phyloP scores from a whole-genome alignment of 2,888 invertebrate genomes.

The Sipunculus nudus region DNA sequence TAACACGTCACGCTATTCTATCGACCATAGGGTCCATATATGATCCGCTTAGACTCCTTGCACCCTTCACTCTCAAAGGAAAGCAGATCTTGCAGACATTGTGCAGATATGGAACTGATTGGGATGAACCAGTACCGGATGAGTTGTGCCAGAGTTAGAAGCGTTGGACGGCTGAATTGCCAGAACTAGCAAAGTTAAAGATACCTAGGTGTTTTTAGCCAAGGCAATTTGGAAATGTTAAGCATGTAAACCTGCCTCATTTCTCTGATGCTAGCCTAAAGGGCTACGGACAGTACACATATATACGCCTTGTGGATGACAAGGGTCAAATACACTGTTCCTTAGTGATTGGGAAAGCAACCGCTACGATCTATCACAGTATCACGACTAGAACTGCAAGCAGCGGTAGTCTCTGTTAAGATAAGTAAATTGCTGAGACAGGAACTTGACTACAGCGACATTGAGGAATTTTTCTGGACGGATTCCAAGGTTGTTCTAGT shows the following conservation, averaged over 20 bases:
- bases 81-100: constrained; percentile 37
- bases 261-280: constrained; percentile 38
- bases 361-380: too few species aligned
- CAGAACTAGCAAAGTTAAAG: neutral
- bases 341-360: constrained; percentile 37
- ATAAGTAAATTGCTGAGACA: neutral
- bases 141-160: neutral
- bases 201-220: constrained; percentile 26
- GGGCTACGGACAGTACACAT: constrained; percentile 42
- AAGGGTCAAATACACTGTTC: constrained; percentile 25
- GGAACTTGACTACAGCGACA: constrained; percentile 12
- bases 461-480: constrained; percentile 17
- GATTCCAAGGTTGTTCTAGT: constrained; percentile 11
- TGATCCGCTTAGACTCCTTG: constrained; percentile 42
- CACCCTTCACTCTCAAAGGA: constrained; percentile 33
- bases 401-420: constrained; percentile 24
- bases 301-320: constrained; percentile 30
- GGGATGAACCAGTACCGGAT: constrained; percentile 38
- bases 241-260: constrained; percentile 30
- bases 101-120: constrained; percentile 25
- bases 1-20: constrained; percentile 35
- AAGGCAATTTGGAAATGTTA: constrained; percentile 27
- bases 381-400: constrained; percentile 37
- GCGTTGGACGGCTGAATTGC: neutral
- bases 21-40: constrained; percentile 37